Conservation (phyloP, 2,113 vertebrate species). For the Gavialis gangeticus region DNA sequence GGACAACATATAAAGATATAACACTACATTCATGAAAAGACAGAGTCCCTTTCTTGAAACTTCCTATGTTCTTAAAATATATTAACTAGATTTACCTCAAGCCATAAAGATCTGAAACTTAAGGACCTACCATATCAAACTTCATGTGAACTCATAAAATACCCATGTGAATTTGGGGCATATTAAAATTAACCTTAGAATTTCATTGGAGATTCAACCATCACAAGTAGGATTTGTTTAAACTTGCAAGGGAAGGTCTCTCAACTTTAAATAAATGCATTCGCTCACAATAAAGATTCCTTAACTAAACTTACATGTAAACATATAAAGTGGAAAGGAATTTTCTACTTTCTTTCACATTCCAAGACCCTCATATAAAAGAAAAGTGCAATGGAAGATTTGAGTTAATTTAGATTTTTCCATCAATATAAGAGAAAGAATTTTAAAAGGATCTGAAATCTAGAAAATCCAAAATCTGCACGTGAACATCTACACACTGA, state of each 20-base stretch:
- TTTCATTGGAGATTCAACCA: not conserved
- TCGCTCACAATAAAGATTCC: not conserved
- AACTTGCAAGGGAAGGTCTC: not conserved
- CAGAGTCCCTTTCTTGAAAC: not conserved
- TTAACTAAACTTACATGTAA: not conserved
- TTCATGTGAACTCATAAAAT: not conserved
- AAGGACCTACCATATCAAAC: not conserved
- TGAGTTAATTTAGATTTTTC: not conserved
- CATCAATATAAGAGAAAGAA: not conserved
- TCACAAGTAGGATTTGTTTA: not conserved
- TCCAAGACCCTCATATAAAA: not conserved
- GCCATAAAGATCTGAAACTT: not conserved
- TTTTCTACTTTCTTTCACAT: conserved; percentile 2
- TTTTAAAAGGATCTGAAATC: conserved; percentile 16
- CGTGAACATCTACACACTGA: not conserved
- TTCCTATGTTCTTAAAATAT: not conserved
- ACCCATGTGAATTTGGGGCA: not conserved
- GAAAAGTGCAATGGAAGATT: not conserved
- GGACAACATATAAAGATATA: not conserved
- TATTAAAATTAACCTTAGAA: not conserved
- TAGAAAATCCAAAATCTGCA: not conserved
- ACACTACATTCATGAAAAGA: not conserved
- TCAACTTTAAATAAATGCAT: not conserved
- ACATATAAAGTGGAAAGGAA: not conserved
- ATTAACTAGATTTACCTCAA: not conserved